Evolutionary conservation across 1,140 invertebrate genomes (phyloP), one percentile per base, ranked within the genome.

Genomic region (Leptinotarsa lineolata): DNA sequence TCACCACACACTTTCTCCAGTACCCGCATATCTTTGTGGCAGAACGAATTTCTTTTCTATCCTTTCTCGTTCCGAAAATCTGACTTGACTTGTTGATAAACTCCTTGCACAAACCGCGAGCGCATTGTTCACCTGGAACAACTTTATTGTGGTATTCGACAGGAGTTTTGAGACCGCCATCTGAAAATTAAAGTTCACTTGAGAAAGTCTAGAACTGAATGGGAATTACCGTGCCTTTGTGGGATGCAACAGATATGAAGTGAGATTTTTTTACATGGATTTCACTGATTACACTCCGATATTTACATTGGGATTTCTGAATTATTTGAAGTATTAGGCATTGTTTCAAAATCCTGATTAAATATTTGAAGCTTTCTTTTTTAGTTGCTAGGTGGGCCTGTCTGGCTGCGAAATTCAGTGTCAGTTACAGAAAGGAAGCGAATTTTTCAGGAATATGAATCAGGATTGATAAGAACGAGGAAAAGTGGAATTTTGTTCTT

Each of bases 1-100:
- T 80, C 74, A 80, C 80, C 79, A 82, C 0, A 81, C 81, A 77
- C 80, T 81, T 30, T 75, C 72, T 68, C 77, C 72, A 54, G 78
- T 80, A 16, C 77, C 80, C 68, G 72, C 78, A 73, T 78, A 82
- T 54, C 78, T 58, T 48, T 72, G 69, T 20, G 80, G 80, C 30
- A 81, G 70, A 61, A 72, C 45, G 71, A 81, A 81, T 72, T 78
- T 80, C 48, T 54, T 54, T 18, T 54, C 48, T 16, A 54, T 54
- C 6, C n/a, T 54, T n/a, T 54, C 48, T 54, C 15, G 15, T 54
- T 54, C 48, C n/a, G 46, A 46, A 22, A 68, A 39, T 68, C 44
- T 68, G 22, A 46, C 45, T 20, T 46, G 20, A 68, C 16, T 46
- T 46, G n/a, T 22, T 48, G 39, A 68, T 39, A 68, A 16, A 68